phyloP scores from a whole-genome alignment of 2,113 vertebrate species.

The Tapirus terrestris region DNA sequence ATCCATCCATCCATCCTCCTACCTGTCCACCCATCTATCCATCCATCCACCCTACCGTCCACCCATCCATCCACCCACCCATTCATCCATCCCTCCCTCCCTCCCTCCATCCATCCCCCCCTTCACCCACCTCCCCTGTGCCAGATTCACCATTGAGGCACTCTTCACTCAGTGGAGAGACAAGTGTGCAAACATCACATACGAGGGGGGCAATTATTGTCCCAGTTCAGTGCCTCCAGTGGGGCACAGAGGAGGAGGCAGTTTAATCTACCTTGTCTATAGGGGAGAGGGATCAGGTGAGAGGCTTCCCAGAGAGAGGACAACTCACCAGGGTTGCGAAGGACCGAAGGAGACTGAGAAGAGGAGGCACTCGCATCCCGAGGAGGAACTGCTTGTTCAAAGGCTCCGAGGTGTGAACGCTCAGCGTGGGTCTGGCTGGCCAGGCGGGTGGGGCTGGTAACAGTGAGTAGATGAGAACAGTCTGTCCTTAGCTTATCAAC shows the following conservation, averaged over 20 bases:
- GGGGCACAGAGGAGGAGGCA: background rate
- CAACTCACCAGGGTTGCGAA: rapidly evolving
- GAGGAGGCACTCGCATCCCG: background rate
- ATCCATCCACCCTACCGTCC: background rate
- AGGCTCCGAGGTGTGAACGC: background rate
- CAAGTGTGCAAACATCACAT: background rate
- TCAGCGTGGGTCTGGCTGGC: background rate
- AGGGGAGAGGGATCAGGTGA: background rate
- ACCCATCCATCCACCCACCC: background rate
- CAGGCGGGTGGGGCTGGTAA: rapidly evolving
- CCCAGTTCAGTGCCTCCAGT: rapidly evolving
- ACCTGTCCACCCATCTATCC: background rate
- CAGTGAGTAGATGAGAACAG: background rate
- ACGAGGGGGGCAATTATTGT: background rate
- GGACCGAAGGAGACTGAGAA: rapidly evolving
- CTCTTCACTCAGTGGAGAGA: background rate
- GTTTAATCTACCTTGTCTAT: background rate
- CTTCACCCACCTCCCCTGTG: background rate
- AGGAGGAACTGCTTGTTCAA: background rate
- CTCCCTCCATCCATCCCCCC: background rate
- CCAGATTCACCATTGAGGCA: background rate
- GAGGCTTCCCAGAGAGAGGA: background rate
- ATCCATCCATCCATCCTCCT: too few species aligned
- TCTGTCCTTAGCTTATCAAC: background rate
- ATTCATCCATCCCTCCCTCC: rapidly evolving